Conservation (phyloP, 1,140 invertebrate species). For the Eueides isabella region DNA sequence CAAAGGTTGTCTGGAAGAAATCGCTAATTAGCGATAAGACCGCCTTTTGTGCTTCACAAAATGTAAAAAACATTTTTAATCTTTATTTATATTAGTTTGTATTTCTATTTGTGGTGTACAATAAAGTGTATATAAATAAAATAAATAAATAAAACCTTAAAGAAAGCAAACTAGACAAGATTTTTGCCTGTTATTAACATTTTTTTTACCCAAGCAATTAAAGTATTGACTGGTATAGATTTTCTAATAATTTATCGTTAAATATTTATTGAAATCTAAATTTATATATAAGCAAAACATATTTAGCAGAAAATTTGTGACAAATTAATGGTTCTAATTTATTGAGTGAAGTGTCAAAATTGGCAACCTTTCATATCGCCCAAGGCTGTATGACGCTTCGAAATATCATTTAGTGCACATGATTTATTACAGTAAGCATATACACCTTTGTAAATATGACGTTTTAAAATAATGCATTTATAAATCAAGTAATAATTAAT, state of each 20-base stretch:
- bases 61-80: too few species aligned
- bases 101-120: too few species aligned
- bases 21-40: too few species aligned
- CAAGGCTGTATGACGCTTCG: conserved; percentile 19
- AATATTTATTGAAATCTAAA: neutral
- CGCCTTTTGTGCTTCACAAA: too few species aligned
- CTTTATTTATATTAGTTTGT: too few species aligned
- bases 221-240: neutral
- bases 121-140: too few species aligned
- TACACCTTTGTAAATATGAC: neutral
- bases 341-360: conserved; percentile 30
- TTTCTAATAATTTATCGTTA: neutral
- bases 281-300: conserved; percentile 4
- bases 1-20: too few species aligned
- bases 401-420: conserved; percentile 26
- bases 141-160: too few species aligned
- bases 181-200: neutral
- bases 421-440: conserved; percentile 18
- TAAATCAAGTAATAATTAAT: neutral
- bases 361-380: conserved; percentile 22
- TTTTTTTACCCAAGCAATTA: neutral
- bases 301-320: conserved; percentile 25
- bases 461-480: neutral
- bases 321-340: conserved; percentile 19
- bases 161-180: neutral